Evolutionary conservation across 37 sponge, comb jelly and placozoan genomes (phyloP).

Genomic region (Crambe crambe): DNA sequence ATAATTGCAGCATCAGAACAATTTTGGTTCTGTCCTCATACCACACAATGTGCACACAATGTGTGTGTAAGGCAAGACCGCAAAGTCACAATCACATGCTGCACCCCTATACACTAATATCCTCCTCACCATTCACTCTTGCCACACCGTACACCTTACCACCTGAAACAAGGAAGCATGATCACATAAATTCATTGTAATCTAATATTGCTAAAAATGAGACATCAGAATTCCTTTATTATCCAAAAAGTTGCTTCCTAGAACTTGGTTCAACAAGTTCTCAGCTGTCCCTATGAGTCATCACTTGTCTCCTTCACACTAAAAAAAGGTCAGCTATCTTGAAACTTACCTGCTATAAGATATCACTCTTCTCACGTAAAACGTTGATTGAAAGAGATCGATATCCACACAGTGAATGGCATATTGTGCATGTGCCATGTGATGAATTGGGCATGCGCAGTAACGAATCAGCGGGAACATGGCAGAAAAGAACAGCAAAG

Average conservation of each 20-base stretch:
- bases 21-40: neutral
- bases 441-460: conserved; percentile 46
- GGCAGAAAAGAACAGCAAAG: conserved; percentile 33
- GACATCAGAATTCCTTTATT: neutral
- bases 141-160: neutral
- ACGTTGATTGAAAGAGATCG: too few species aligned
- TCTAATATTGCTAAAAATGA: too few species aligned
- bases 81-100: neutral
- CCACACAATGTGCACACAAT: neutral
- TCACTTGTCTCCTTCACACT: conserved; percentile 5
- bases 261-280: neutral
- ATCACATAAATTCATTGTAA: too few species aligned
- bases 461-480: conserved; percentile 5
- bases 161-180: neutral
- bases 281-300: conserved; percentile 25
- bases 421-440: neutral
- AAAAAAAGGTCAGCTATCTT: neutral
- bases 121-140: neutral
- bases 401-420: neutral
- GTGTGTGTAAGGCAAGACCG: conserved; percentile 1
- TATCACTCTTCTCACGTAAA: too few species aligned
- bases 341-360: too few species aligned
- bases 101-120: neutral
- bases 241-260: too few species aligned
- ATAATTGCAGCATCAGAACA: neutral